Evolutionary conservation across 2,888 invertebrate genomes (phyloP).

Genomic region (Polydrusus tereticollis): DNA sequence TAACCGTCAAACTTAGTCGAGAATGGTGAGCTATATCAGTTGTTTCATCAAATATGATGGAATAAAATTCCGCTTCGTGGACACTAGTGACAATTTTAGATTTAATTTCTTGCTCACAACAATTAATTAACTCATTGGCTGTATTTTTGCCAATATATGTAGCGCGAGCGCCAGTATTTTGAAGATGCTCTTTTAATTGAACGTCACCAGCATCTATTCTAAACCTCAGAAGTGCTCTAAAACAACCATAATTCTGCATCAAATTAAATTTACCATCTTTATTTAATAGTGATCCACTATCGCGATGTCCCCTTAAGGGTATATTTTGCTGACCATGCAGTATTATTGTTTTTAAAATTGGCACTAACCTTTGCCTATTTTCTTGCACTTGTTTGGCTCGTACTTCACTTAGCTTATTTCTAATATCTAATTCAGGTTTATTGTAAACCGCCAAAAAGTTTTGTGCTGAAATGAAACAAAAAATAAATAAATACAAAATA

Average conservation of each 20-base stretch:
- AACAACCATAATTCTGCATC: constrained; percentile 11
- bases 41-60: constrained; percentile 28
- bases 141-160: constrained; percentile 13
- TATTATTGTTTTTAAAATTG: constrained; percentile 19
- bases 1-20: constrained; percentile 19
- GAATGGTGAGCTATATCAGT: constrained; percentile 28
- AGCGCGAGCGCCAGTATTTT: constrained; percentile 3
- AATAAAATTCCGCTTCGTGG: constrained; percentile 6
- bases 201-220: constrained; percentile 4
- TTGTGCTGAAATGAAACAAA: constrained; percentile 15
- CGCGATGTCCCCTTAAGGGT: constrained; percentile 14
- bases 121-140: neutral
- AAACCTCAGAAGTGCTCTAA: constrained; percentile 17
- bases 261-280: neutral
- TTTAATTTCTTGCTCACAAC: constrained; percentile 16
- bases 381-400: constrained; percentile 20
- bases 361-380: neutral
- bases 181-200: neutral
- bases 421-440: constrained; percentile 20
- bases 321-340: constrained; percentile 19
- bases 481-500: neutral
- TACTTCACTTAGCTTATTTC: constrained; percentile 10
- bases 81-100: neutral
- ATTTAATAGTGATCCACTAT: neutral
- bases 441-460: constrained; percentile 7